Base-by-base conservation (phyloP, 2,888 invertebrate genomes). In the Spodoptera littoralis region DNA sequence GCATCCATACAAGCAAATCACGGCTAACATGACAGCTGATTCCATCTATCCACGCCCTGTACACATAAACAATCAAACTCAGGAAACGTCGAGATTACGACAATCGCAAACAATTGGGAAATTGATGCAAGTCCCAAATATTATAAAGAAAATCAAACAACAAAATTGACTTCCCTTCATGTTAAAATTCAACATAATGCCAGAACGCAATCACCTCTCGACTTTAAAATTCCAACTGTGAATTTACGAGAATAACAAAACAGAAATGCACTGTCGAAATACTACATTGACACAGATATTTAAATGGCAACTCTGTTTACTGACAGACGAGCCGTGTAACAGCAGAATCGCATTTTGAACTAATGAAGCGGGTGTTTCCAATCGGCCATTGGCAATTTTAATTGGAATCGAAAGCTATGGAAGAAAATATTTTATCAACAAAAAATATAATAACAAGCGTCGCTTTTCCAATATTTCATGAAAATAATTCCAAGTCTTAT, bases 281-380 rank as follows among this genome's bases (percentile, higher is more conserved):
- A 62, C 70, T 77, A 66, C 61, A 70, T 66, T 67, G 68, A 65
- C 65, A 69, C 71, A 73, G 66, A 67, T 68, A 73, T 79, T 79
- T 79, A 65, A 76, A 79, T 63, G 49, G 59, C 62, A 59, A 60
- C 58, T 47, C 24, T 73, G 67, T 73, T 78, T 73, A 58, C 71
- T 55, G 66, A 66, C 63, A 64, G 65, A 57, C 56, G 70, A 60
- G 56, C 51, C 64, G 54, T 70, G 56, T 62, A 65, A 63, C 61
- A 57, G 54, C 65, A 44, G 60, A 65, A 70, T 70, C 54, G 59
- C 55, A 65, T 77, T 76, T 61, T 66, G 60, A 48, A 69, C 60
- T 76, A 78, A 78, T 74, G 71, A 78, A 67, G 76, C 71, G 56
- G 51, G 47, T 51, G 56, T 69, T 68, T 61, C 47, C 53, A 50